Evolutionary conservation across 2,113 vertebrate genomes (phyloP), one percentile per base, ranked within the genome.

Genomic region (Pithys albifrons): DNA sequence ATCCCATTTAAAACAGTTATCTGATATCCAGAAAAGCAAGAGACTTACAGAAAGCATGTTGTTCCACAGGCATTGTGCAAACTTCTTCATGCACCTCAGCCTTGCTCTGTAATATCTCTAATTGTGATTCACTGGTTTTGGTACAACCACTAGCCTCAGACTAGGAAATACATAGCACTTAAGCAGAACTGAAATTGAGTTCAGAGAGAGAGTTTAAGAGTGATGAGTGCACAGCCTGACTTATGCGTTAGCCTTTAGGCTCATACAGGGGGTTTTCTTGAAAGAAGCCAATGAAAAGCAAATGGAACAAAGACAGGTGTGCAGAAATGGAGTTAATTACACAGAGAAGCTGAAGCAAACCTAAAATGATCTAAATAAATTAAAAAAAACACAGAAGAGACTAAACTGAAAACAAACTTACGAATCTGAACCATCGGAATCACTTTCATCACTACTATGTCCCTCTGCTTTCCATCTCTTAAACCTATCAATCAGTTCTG

Each of bases 381-480:
- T 20, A 31, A n/a, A 29, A 37, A 16, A 13, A 35, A 58, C 24
- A 31, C 29, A 7, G 19, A n/a, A 78, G 51, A 84, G 28, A 86
- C 45, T 62, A 31, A 81, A 84, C 19, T 70, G 29, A 69, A 73
- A 78, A 75, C 14, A 67, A 76, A 98, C 97, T 97, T 97, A 99
- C 99, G 99, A 98, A 97, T 99, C 99, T 0, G 99, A 99, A 85
- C 98, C 98, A 12, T 99, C 99, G 0, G 99, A 99, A 97, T 99
- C 99, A 51, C 98, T 99, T 91, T 99, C 98, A 49, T 98, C 99
- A 96, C 98, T 99, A 79, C 99, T 99, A 95, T 99, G 99, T 6
- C 98, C 99, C 94, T 99, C 99, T 39, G 99, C 98, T 93, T 98
- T 99, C 99, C 99, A 99, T 71, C 99, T 98, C 96, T 99, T 98